phyloP scores from a whole-genome alignment of 2,113 vertebrate species.

The Petroica traversi region DNA sequence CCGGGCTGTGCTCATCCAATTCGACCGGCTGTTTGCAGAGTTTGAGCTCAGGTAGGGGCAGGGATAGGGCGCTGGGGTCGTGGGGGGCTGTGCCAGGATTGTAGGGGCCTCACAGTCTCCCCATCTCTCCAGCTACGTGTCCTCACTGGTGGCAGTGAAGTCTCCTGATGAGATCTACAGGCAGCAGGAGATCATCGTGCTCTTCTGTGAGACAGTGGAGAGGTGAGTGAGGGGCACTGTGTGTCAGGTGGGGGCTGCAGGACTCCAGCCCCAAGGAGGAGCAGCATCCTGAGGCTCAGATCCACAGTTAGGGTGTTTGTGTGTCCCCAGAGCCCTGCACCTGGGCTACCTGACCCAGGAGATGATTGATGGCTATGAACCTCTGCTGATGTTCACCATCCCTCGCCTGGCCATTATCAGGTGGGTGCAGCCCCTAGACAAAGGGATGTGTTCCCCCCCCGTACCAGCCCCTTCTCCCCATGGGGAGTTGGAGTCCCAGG shows the following conservation, averaged over 20 bases:
- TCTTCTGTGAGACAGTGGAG: slow-evolving; percentile 77
- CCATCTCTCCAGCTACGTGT: slow-evolving; percentile 64
- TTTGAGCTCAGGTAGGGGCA: slow-evolving; percentile 71
- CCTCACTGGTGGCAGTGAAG: slow-evolving; percentile 69
- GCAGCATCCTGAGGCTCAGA: neutral
- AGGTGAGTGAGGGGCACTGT: slow-evolving; percentile 62
- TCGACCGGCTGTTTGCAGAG: slow-evolving; percentile 69
- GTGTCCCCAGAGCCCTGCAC: slow-evolving; percentile 63
- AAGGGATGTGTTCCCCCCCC: neutral
- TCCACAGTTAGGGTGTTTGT: neutral
- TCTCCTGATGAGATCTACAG: slow-evolving; percentile 72
- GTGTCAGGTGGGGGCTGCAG: fast-evolving
- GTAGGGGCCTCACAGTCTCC: neutral
- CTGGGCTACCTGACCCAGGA: slow-evolving; percentile 76
- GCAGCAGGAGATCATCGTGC: slow-evolving; percentile 76
- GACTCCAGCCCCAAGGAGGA: neutral
- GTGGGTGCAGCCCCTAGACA: slow-evolving; percentile 28
- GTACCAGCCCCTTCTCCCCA: neutral
- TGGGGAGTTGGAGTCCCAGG: neutral
- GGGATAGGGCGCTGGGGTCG: neutral
- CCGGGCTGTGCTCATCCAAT: slow-evolving; percentile 59
- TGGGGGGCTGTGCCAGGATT: neutral
- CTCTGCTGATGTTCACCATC: slow-evolving; percentile 78
- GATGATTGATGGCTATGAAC: slow-evolving; percentile 78
- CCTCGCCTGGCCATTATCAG: slow-evolving; percentile 78